A percentile compares a stretch with the other conserved stretches of the same genome.
phyloP scores from a whole-genome alignment of 2,888 invertebrate species.

The Pseudococcus longispinus region DNA sequence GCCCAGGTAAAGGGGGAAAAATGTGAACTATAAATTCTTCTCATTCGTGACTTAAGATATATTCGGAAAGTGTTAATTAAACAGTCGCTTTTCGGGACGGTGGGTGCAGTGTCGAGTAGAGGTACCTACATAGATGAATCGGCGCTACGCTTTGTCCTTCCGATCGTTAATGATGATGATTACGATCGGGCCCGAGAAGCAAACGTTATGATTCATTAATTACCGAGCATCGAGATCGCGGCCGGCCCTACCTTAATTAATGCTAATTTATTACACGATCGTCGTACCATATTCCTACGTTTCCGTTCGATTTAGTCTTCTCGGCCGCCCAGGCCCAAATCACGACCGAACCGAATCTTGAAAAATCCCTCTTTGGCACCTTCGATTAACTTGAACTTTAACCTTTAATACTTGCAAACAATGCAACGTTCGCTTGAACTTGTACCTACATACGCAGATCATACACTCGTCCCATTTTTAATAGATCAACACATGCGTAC shows the following conservation, averaged over 20 bases:
- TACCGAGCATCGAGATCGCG: conserved; percentile 30
- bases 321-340: background rate
- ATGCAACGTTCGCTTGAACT: background rate
- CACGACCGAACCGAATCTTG: background rate
- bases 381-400: background rate
- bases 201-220: conserved; percentile 53
- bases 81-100: conserved; percentile 40
- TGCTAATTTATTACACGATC: conserved; percentile 49
- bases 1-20: background rate
- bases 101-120: conserved; percentile 12
- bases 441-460: background rate
- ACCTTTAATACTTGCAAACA: background rate
- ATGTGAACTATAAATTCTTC: conserved; percentile 46
- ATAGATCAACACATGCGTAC: background rate
- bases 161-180: conserved; percentile 55
- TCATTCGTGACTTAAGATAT: conserved; percentile 51
- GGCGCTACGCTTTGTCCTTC: conserved; percentile 55
- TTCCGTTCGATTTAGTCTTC: background rate
- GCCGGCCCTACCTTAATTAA: conserved; percentile 52
- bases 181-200: conserved; percentile 49
- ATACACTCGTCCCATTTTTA: background rate
- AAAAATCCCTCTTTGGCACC: background rate
- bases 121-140: conserved; percentile 45
- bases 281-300: background rate
- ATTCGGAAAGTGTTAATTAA: conserved; percentile 52